Evolutionary conservation across 2,797 vertebrate species (phyloP).

Genomic region (Centroberyx gerrardi): DNA sequence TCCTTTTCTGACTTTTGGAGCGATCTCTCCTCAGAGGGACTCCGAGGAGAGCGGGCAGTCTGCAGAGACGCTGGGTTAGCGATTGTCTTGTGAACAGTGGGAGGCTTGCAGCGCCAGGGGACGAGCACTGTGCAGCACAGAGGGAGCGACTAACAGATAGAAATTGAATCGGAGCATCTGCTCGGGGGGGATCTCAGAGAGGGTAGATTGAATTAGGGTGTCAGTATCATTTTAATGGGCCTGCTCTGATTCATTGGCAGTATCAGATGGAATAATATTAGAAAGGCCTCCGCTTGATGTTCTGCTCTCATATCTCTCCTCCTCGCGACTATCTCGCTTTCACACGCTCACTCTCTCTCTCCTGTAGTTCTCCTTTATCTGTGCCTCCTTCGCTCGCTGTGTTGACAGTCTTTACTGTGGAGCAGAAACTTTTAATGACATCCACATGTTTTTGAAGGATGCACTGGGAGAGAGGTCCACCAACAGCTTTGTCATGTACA

Average conservation of each 20-base stretch:
- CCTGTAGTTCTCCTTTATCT: conserved; percentile 45
- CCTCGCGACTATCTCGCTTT: conserved; percentile 18
- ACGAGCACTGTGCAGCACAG: conserved; percentile 52
- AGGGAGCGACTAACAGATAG: conserved; percentile 71
- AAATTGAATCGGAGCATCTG: conserved; percentile 81
- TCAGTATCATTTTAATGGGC: conserved; percentile 78
- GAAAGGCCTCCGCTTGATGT: conserved; percentile 55
- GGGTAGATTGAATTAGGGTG: conserved; percentile 81
- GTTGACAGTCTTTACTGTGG: conserved; percentile 58
- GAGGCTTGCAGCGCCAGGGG: conserved; percentile 58
- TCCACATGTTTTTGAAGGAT: conserved; percentile 76
- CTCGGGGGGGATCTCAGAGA: conserved; percentile 74
- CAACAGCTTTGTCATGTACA: conserved; percentile 31
- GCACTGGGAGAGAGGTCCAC: conserved; percentile 44
- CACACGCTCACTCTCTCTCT: neutral
- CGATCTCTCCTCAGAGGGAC: conserved; percentile 43
- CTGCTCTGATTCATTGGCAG: conserved; percentile 71
- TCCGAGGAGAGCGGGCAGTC: conserved; percentile 45
- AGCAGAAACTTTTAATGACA: conserved; percentile 77
- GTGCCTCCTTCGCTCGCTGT: conserved; percentile 47
- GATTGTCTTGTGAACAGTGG: conserved; percentile 53
- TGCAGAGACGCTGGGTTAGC: conserved; percentile 33
- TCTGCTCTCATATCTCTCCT: conserved; percentile 52
- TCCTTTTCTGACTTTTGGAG: conserved; percentile 43
- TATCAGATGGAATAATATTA: conserved; percentile 74